Conservation (phyloP, 2,113 vertebrate genomes). For the Brachyhypopomus gauderio region DNA sequence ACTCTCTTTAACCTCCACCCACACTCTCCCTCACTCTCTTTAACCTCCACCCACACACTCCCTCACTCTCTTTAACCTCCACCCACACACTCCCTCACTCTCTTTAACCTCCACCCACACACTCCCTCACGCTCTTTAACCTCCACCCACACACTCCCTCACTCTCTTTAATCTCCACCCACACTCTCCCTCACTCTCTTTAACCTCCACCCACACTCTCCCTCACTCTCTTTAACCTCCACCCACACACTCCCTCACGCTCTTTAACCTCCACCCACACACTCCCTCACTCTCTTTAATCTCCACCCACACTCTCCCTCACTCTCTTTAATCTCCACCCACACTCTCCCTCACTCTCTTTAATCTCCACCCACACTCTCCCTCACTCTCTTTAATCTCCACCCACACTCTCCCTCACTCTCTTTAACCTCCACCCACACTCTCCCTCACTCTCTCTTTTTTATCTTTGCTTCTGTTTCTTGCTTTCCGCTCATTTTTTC, state of each 20-base stretch:
- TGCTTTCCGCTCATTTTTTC: conserved; percentile 13
- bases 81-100: neutral
- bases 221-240: conserved; percentile 44
- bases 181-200: neutral
- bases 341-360: no score
- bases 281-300: neutral
- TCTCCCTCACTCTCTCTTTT: conserved; percentile 57
- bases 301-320: neutral
- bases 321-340: conserved; percentile 43
- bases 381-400: no score
- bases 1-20: neutral
- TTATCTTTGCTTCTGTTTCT: conserved; percentile 57
- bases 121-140: conserved; percentile 46
- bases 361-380: no score
- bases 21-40: conserved; percentile 42
- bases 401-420: neutral
- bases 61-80: no score
- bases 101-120: neutral
- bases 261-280: neutral
- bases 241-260: no score
- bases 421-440: neutral
- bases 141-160: no score
- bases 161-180: no score
- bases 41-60: no score
- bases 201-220: neutral